Conservation (phyloP, 2,113 vertebrate species). For the Nesogale talazaci region DNA sequence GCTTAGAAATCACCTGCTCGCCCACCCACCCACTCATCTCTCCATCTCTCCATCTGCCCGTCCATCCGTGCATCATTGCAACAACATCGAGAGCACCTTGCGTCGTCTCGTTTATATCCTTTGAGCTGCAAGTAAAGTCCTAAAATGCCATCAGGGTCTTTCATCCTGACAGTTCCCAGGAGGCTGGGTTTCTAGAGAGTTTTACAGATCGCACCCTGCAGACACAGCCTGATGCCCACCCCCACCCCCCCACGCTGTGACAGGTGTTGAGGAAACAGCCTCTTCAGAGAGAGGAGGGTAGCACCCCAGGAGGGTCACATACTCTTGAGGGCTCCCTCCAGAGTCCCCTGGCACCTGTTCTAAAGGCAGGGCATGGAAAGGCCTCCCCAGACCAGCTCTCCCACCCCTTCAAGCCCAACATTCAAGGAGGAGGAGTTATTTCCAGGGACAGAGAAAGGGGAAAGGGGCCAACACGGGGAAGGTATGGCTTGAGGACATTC, state of each 20-base stretch:
- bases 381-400: neutral
- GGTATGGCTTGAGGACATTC: neutral
- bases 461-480: neutral
- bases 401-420: neutral
- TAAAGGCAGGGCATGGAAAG: neutral
- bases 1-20: slow-evolving; percentile 67
- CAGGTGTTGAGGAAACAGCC: neutral
- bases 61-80: slow-evolving; percentile 60
- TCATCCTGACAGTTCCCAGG: slow-evolving; percentile 49
- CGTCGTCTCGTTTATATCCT: neutral
- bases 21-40: slow-evolving; percentile 24
- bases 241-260: neutral
- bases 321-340: neutral
- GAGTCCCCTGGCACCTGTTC: neutral
- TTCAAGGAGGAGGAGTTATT: neutral
- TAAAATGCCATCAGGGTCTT: neutral
- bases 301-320: neutral
- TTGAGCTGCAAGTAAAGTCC: slow-evolving; percentile 41
- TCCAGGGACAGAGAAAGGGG: neutral
- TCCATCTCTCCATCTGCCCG: slow-evolving; percentile 39
- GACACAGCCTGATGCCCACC: neutral
- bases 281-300: neutral
- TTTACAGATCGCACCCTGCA: slow-evolving; percentile 8
- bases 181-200: neutral
- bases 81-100: slow-evolving; percentile 2